These are phyloP conservation scores for Benitochromis conjunctus DNA, from an alignment of 2,113 vertebrate species.

Conservation along the genomic window DNA sequence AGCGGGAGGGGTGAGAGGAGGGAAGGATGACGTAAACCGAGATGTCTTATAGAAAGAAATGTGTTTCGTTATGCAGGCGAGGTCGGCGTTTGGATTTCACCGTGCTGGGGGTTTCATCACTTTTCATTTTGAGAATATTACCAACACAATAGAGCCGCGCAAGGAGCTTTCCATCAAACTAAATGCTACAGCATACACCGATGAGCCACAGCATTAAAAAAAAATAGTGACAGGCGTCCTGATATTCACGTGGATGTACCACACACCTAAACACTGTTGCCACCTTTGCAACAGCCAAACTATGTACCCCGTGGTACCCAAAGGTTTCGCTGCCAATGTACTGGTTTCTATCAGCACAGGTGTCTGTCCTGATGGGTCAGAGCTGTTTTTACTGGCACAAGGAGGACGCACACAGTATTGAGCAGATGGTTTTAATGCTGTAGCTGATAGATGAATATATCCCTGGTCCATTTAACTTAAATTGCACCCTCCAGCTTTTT, in stretches of 20 bases:
- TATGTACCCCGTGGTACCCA: not conserved
- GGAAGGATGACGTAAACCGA: not conserved
- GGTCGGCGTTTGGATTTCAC: not conserved
- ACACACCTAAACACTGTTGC: not conserved
- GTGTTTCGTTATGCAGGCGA: not conserved
- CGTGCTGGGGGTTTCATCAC: not conserved
- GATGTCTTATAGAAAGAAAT: not conserved
- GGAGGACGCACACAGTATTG: not conserved
- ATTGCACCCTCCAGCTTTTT: not conserved
- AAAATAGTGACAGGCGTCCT: not conserved
- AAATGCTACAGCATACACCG: not conserved
- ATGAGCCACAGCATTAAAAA: not conserved
- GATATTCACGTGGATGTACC: not conserved
- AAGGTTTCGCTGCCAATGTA: not conserved
- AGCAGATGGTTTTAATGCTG: not conserved
- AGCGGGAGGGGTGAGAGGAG: not conserved
- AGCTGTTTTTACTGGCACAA: not conserved
- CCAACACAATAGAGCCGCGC: accelerated
- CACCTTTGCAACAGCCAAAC: not conserved
- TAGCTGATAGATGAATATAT: not conserved
- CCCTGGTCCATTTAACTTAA: not conserved
- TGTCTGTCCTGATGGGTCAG: not conserved
- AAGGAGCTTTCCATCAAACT: not conserved
- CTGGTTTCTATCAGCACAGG: not conserved
- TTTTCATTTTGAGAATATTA: not conserved